phyloP scores from a whole-genome alignment of 1,140 invertebrate genomes.

The Drosophila funebris region DNA sequence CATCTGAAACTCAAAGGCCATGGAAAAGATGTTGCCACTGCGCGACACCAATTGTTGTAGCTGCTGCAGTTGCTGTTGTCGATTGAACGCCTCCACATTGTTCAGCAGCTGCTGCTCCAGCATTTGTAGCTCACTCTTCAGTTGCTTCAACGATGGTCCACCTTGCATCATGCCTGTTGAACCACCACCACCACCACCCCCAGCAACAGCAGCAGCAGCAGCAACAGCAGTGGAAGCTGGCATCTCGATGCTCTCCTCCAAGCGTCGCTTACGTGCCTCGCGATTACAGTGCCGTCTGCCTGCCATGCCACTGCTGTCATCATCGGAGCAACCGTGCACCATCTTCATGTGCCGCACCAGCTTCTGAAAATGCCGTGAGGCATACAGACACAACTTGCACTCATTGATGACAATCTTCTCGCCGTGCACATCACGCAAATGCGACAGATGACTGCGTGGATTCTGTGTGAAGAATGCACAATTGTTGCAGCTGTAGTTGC shows the following conservation, averaged over 20 bases:
- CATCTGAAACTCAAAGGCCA: constrained; percentile 68
- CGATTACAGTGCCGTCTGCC: constrained; percentile 62
- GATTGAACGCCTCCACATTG: constrained; percentile 58
- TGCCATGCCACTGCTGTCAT: constrained; percentile 30
- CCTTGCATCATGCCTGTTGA: too few relatives aligned
- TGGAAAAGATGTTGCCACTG: constrained; percentile 66
- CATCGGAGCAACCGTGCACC: constrained; percentile 86
- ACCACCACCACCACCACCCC: too few relatives aligned
- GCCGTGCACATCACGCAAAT: constrained; percentile 91
- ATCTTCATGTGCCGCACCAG: constrained; percentile 92
- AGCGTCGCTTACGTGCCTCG: constrained; percentile 65
- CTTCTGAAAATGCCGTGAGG: constrained; percentile 93
- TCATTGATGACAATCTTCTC: constrained; percentile 91
- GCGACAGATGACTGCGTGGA: constrained; percentile 90
- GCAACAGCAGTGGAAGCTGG: too few relatives aligned
- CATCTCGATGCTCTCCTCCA: constrained; percentile 69
- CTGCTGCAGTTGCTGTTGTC: constrained; percentile 57
- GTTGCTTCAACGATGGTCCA: constrained; percentile 64
- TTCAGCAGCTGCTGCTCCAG: constrained; percentile 59
- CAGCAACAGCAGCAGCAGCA: too few relatives aligned
- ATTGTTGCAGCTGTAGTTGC: constrained; percentile 90
- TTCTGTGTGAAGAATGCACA: constrained; percentile 92
- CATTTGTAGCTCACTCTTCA: constrained; percentile 62
- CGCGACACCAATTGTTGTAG: constrained; percentile 53
- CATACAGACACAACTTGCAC: constrained; percentile 92